phyloP scores from a whole-genome alignment of 2,888 invertebrate species.

The Anagyrus pseudococci region DNA sequence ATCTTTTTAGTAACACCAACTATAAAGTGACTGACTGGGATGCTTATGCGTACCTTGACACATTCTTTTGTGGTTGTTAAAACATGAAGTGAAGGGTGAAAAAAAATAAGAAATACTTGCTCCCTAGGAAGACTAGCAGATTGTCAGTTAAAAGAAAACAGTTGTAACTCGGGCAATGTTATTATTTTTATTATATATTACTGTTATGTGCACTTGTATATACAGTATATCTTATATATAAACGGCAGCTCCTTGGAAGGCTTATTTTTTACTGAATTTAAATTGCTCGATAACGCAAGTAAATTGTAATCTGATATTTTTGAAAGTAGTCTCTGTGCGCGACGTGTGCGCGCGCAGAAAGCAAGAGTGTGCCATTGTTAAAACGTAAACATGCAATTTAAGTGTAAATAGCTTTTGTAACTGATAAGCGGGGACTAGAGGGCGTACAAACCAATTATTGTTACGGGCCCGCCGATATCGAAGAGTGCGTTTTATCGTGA shows the following conservation, averaged over 20 bases:
- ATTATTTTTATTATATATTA: no score
- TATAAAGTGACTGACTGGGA: no score
- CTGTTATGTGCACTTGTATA: not conserved
- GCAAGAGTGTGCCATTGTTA: conserved; percentile 16
- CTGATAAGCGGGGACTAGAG: conserved; percentile 9
- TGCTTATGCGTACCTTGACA: no score
- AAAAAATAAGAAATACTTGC: no score
- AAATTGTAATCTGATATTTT: conserved; percentile 7
- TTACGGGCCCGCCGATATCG: not conserved
- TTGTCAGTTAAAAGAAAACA: not conserved
- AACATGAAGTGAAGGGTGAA: no score
- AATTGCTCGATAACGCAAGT: conserved; percentile 5
- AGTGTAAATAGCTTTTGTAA: conserved; percentile 24
- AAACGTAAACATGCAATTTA: conserved; percentile 15
- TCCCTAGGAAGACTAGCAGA: no score
- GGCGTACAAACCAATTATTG: conserved; percentile 12
- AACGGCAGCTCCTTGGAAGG: not conserved
- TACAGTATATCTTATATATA: not conserved
- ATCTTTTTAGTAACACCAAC: no score
- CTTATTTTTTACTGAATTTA: not conserved
- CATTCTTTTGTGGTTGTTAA: no score
- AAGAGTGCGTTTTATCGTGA: not conserved
- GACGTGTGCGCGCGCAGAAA: not conserved
- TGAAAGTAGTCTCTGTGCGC: conserved; percentile 3
- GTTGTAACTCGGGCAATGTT: not conserved